A percentile compares a stretch with the other conserved stretches of the same genome.
Conservation (phyloP, 2,797 vertebrate species). For the Emydoidea blandingii region DNA sequence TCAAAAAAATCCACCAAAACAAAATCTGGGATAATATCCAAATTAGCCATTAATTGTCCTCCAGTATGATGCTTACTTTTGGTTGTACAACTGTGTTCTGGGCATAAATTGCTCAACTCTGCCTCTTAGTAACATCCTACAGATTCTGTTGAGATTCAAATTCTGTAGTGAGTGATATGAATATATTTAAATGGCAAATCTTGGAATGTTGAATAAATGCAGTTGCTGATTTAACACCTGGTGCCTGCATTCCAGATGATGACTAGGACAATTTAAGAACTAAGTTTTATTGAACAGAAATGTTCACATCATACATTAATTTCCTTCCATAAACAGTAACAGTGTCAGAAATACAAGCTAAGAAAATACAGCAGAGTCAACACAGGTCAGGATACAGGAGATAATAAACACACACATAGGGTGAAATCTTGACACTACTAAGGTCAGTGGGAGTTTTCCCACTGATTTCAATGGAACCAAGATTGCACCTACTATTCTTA, state of each 20-base stretch:
- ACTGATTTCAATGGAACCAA: neutral
- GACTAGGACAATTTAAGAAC: neutral
- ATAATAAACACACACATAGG: neutral
- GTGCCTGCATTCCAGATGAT: neutral
- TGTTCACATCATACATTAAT: neutral
- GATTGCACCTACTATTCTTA: neutral
- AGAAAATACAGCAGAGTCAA: neutral
- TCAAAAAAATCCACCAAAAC: too few relatives aligned
- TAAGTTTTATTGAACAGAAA: neutral
- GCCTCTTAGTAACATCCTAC: neutral
- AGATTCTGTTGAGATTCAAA: neutral
- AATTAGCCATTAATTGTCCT: too few relatives aligned
- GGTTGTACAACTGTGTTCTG: neutral
- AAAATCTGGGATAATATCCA: too few relatives aligned
- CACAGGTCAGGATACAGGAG: neutral
- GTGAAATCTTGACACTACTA: neutral
- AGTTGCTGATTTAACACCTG: neutral
- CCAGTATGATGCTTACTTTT: too few relatives aligned
- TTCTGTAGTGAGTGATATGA: neutral
- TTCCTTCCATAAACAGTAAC: neutral
- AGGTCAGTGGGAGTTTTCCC: neutral
- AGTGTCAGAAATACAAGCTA: neutral
- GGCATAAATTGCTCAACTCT: neutral
- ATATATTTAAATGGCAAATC: neutral
- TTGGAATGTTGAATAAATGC: neutral